Base-by-base conservation (phyloP, 1,140 invertebrate species). In the Drosophila aff. region DNA sequence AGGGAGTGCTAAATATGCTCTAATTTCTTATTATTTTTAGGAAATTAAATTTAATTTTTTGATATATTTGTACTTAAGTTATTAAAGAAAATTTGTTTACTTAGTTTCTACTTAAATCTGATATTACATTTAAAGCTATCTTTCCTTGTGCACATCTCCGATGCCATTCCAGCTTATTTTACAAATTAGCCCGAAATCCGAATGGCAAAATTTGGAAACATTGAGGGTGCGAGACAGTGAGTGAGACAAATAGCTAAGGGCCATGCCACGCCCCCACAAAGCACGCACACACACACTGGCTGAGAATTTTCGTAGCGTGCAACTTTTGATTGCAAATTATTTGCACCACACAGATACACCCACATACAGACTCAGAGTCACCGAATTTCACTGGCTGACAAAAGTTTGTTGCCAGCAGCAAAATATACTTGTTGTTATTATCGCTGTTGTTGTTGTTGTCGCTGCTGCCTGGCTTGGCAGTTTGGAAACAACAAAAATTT, bases 321-420 rank as follows among this genome's bases (percentile, higher is more conserved):
- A 87, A 87, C 81, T 87, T 87, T 87, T 87, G 81, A 87, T 87
- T 87, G 83, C 83, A 87, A 89, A 89, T 87, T 89, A 87, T 89
- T 87, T 84, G 83, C 58, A 71, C 64, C 77, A 81, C 44, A 46
- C 44, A 46, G 18, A 46, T 21, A 47, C n/a, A 55, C 18, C 5
- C 76, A 71, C 69, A 79, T 38, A 69, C 53, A 63, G 10, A 38
- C 50, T 38, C n/a, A 57, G 10, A 49, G 50, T 18, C 53, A 65
- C 5, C 38, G 16, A 62, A 36, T 38, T 47, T 79, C 28, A 79
- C 52, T 79, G 53, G 26, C 53, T 60, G 71, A 52, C 73, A 87
- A 89, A 87, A 87, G 84, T 87, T 87, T 53, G 57, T 65, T 76
- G 83, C 83, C 83, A 44, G 47, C 66, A 79, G 82, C 71, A 50